phyloP scores from a whole-genome alignment of 1,140 invertebrate species.

The Acromyrmex heyeri region DNA sequence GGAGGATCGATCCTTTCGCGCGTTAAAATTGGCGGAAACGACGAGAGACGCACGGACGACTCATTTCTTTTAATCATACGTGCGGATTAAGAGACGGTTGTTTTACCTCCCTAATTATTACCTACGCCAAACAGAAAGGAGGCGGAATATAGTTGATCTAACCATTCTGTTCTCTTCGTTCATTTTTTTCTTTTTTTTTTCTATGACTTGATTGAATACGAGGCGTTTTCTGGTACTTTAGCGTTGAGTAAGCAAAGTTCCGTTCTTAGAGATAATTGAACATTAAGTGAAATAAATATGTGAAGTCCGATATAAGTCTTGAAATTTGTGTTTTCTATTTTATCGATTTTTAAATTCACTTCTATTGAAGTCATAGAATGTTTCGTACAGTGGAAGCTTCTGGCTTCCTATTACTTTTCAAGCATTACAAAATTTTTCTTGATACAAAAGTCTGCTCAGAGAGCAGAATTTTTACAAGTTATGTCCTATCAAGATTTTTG shows the following conservation, averaged over 20 bases:
- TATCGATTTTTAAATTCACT: too few species aligned
- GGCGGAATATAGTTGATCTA: background rate
- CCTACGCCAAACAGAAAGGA: conserved; percentile 21
- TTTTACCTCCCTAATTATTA: conserved; percentile 29
- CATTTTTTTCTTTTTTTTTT: too few species aligned
- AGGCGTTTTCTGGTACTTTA: background rate
- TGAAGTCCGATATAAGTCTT: too few species aligned
- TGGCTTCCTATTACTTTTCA: too few species aligned
- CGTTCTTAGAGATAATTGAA: background rate
- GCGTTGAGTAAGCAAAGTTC: background rate
- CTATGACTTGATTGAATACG: background rate
- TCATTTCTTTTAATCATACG: conserved; percentile 51
- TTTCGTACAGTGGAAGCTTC: too few species aligned
- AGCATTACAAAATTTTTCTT: too few species aligned
- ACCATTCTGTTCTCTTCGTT: background rate
- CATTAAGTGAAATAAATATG: background rate
- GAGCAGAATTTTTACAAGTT: too few species aligned
- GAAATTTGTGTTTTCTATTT: too few species aligned
- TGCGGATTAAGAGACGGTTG: conserved; percentile 18
- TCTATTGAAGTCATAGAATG: too few species aligned
- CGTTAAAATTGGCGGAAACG: conserved; percentile 6
- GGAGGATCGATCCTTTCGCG: conserved; percentile 4
- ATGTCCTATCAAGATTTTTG: too few species aligned
- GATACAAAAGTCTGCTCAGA: too few species aligned
- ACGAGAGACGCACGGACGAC: background rate